Percentiles rank a stretch among this genome's conserved stretches.
These are phyloP conservation scores for Lepisosteus osseus DNA, from an alignment of 2,113 vertebrate species.

Conservation along the genomic window DNA sequence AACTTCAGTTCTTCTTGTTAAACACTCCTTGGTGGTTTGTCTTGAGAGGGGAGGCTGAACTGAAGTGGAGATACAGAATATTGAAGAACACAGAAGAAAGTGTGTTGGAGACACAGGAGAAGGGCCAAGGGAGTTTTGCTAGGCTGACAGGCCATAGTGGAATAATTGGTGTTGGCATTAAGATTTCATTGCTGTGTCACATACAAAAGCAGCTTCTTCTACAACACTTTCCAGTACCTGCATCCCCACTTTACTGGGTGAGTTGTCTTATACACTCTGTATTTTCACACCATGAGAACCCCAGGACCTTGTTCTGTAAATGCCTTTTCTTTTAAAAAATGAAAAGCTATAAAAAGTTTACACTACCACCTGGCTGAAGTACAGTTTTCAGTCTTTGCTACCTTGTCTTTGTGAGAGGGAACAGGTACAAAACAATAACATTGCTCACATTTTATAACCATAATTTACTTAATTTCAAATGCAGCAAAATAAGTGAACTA, in stretches of 20 bases:
- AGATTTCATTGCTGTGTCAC: background rate
- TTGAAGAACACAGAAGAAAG: background rate
- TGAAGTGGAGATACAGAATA: background rate
- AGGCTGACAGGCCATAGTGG: background rate
- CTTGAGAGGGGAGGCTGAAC: background rate
- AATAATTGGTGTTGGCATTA: background rate
- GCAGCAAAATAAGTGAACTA: background rate
- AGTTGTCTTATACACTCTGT: background rate
- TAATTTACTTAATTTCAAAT: conserved; percentile 13
- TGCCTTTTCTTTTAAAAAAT: background rate
- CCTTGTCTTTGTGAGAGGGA: conserved; percentile 1
- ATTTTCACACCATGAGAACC: background rate
- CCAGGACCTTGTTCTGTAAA: background rate
- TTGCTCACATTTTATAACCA: background rate
- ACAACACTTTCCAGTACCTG: background rate
- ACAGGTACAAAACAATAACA: background rate
- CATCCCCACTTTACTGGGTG: too few species aligned
- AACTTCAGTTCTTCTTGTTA: background rate
- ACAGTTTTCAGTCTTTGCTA: background rate
- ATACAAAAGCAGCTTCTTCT: background rate
- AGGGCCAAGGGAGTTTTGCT: background rate
- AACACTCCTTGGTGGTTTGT: background rate
- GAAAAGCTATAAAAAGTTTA: background rate
- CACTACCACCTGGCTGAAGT: background rate
- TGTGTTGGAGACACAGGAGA: background rate